phyloP scores from a whole-genome alignment of 2,113 vertebrate species.

The Amia ocellicauda region DNA sequence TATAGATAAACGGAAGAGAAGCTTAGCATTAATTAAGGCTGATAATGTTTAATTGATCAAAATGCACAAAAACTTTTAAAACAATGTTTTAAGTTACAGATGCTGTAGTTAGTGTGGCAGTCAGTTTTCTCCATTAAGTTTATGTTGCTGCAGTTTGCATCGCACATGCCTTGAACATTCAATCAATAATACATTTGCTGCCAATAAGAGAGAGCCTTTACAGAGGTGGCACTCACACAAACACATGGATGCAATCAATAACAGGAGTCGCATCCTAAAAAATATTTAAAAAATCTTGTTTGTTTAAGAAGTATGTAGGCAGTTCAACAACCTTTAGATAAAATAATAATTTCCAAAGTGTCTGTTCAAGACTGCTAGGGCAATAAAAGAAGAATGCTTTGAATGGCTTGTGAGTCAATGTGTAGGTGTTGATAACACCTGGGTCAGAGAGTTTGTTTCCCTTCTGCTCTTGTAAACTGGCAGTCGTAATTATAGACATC shows the following conservation, averaged over 20 bases:
- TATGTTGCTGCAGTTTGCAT: constrained; percentile 6
- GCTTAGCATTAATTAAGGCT: not conserved
- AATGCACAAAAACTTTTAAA: not conserved
- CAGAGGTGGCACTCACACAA: not conserved
- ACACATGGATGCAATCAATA: constrained; percentile 8
- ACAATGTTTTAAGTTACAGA: not conserved
- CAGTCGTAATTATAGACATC: no score
- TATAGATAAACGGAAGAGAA: not conserved
- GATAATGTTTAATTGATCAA: not conserved
- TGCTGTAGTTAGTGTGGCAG: not conserved
- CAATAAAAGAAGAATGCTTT: no score
- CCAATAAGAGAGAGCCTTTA: not conserved
- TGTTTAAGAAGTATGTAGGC: no score
- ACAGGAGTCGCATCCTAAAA: not conserved
- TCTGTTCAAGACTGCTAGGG: no score
- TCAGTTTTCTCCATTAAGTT: not conserved
- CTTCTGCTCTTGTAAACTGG: no score
- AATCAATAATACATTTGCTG: constrained; percentile 8
- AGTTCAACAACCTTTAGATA: no score
- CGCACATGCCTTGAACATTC: not conserved
- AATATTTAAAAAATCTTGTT: not conserved
- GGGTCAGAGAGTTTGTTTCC: no score
- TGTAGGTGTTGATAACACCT: no score
- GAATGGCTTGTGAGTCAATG: no score
- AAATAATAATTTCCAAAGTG: no score